Conservation (phyloP, 2,113 vertebrate genomes). For the Zosterops borbonicus region DNA sequence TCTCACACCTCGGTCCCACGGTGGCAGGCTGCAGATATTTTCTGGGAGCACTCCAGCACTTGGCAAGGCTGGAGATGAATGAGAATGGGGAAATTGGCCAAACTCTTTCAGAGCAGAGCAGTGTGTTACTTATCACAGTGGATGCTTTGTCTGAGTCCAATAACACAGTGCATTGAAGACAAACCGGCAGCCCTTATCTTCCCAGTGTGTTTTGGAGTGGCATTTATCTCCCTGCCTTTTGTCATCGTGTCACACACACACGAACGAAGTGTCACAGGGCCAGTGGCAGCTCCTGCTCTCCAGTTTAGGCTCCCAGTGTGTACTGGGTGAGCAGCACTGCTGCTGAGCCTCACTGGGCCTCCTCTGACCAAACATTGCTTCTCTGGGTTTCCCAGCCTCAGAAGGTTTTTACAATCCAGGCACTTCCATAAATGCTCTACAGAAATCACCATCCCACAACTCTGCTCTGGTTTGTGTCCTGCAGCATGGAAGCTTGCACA, state of each 20-base stretch:
- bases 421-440: not conserved
- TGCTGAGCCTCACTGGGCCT: not conserved
- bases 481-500: accelerated
- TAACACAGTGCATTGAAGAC: not conserved
- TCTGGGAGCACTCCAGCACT: conserved; percentile 55
- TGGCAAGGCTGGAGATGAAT: conserved; percentile 49
- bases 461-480: not conserved
- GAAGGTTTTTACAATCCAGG: not conserved
- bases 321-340: not conserved
- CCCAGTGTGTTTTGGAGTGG: not conserved
- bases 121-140: conserved; percentile 39
- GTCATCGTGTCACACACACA: not conserved
- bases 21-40: conserved; percentile 45
- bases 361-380: not conserved
- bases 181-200: conserved; percentile 42
- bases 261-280: not conserved
- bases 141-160: conserved; percentile 33
- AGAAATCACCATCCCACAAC: not conserved
- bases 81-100: conserved; percentile 42
- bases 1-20: conserved; percentile 34
- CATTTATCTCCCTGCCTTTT: not conserved
- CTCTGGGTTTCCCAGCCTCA: not conserved
- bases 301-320: not conserved
- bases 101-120: conserved; percentile 25
- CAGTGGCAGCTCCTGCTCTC: not conserved